Base-by-base conservation (phyloP, 2,888 invertebrate genomes). In the Plutella xylostella region DNA sequence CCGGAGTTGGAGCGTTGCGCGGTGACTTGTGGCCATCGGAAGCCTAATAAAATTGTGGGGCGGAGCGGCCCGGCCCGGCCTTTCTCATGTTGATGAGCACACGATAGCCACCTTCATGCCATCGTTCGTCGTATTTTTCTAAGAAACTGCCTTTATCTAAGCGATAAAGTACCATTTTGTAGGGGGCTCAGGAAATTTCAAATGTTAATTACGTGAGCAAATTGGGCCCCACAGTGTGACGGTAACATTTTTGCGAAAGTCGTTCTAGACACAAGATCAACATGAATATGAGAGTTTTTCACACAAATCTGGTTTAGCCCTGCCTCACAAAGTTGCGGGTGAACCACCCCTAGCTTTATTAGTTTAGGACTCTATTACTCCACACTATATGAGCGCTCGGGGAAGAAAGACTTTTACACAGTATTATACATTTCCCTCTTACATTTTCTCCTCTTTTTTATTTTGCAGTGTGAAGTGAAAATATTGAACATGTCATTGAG, bases 281-380 rank as follows among this genome's bases (percentile, higher is more conserved):
- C 11, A 35, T 35, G 35, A 19, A 17, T 12, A 18, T 19, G 37
- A 11, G 22, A 22, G 60, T 74, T 72, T 72, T 74, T 75, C 71
- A 60, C 67, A 61, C 58, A 68, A 72, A 74, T 72, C 71, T 69
- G 69, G 70, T 77, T 68, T 65, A 72, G 70, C 65, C 68, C 57
- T 63, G 58, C 58, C 59, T 56, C 64, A 60, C 64, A 65, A 70
- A 65, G 61, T 60, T 63, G 62, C 51, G 62, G 61, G 42, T 33
- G 9, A 21, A 22, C 49, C 48, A 55, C 45, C 43, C 31, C 64
- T 61, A 66, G 62, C 62, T 68, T 69, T 78, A 78, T 79, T 79
- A 79, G 76, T 72, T 79, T 78, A 79, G 77, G 77, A 69, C 70
- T 73, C 73, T 70, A 75, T 76, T 76, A 72, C 65, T 63, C 61